phyloP scores from a whole-genome alignment of 2,113 vertebrate genomes.

The Gymnocephalus cernua region DNA sequence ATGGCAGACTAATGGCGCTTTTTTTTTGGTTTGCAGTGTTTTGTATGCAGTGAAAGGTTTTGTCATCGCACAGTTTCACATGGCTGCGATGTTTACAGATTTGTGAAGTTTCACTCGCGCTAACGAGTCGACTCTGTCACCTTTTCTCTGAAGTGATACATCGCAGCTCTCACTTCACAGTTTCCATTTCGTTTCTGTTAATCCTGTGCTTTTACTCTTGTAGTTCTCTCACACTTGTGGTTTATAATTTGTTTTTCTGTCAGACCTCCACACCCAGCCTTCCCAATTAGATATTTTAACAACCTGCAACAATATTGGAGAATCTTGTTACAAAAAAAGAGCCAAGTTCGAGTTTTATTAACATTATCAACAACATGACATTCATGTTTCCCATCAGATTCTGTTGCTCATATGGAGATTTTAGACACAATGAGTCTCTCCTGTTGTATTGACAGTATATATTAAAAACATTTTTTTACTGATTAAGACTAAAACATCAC shows the following conservation, averaged over 20 bases:
- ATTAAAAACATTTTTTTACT: not conserved
- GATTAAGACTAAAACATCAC: too few species aligned
- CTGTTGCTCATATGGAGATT: not conserved
- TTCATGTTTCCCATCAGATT: not conserved
- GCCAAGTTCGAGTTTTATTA: not conserved
- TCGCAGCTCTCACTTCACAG: conserved; percentile 24
- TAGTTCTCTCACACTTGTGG: not conserved
- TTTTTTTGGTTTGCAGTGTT: conserved; percentile 54
- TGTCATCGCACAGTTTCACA: conserved; percentile 8
- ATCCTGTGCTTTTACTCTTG: not conserved
- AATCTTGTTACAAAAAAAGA: not conserved
- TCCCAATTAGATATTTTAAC: not conserved
- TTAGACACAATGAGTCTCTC: too few species aligned
- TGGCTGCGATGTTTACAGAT: conserved; percentile 11
- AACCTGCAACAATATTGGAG: not conserved
- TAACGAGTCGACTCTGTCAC: conserved; percentile 11
- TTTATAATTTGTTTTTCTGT: not conserved
- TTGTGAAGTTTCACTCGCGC: conserved; percentile 34
- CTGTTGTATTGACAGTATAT: not conserved
- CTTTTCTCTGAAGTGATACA: conserved; percentile 7
- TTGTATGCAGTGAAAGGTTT: conserved; percentile 54
- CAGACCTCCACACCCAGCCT: not conserved
- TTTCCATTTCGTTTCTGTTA: conserved; percentile 1
- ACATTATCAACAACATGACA: not conserved
- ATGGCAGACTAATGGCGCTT: conserved; percentile 32